Evolutionary conservation across 2,888 invertebrate species (phyloP), one percentile per base, ranked within the genome.

Genomic region (Sabellastarte sp.): DNA sequence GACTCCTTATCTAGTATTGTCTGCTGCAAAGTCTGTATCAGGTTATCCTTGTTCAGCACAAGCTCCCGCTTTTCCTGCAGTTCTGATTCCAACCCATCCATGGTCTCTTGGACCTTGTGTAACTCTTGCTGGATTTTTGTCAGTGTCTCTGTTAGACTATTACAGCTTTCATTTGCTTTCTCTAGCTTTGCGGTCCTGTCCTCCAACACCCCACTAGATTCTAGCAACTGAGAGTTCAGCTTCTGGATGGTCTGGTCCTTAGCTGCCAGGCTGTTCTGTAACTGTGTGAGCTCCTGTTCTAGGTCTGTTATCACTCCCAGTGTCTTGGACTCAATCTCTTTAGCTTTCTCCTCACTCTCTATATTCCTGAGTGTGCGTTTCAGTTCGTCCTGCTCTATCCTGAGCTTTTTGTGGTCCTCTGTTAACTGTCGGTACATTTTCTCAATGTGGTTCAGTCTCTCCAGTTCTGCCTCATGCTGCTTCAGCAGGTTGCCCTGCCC

Each of bases 291-390:
- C 41, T 72, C 70, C 10, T 65, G 57, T 59, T 69, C 69, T 26
- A 71, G 50, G 20, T 68, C 67, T 58, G 71, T 67, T 3, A 70
- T 64, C 5, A 72, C 62, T 24, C 63, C 66, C 50, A 64, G 60
- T n/a, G 63, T 64, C 50, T 33, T 58, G 3, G 70, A 60, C 15
- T 61, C 61, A 10, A 52, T 56, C 26, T 56, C 61, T 56, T 64
- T 60, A 15, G 59, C 50, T 57, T 61, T 57, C 4, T 32, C 57
- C n/a, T 32, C 30, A 10, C 50, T 28, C 1, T 57, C 60, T 10
- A 50, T 15, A 3, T 59, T 24, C 20, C 28, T 52, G 26, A 61
- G 2, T 53, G n/a, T 20, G 31, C 32, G 31, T 52, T 33, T 32
- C 5, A 33, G 32, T 26, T n/a, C 4, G 4, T 61, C 61, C 5